Evolutionary conservation across 2,888 invertebrate genomes (phyloP), one percentile per base, ranked within the genome.

Genomic region (Cheilosia scutellata): DNA sequence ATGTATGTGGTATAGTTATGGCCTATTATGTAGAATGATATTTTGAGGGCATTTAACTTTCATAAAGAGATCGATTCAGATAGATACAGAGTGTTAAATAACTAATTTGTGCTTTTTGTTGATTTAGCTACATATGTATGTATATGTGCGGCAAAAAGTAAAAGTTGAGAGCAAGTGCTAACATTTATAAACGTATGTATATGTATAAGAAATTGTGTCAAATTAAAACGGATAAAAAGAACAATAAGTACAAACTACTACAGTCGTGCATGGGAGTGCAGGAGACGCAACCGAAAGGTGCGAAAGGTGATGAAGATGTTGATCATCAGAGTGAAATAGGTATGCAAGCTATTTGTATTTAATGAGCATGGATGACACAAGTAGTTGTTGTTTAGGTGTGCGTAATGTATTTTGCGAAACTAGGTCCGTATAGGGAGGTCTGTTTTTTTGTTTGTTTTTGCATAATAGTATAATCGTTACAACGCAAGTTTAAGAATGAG

Each of bases 31-130:
- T 74, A 40, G 57, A 78, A 58, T 75, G 62, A 75, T 51, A 55
- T 75, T 80, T 84, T 65, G 75, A 71, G 76, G 57, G 62, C 71
- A 70, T 71, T 76, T 71, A 71, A 76, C 76, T 86, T 80, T 72
- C 55, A 60, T 75, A 75, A 77, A 62, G 70, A 62, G 44, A 63
- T 79, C 65, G 62, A 70, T 65, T 44, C 47, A 57, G 42, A 58
- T 75, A 78, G 9, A 11, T 11, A 37, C 37, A 37, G 72, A 74
- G 55, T 58, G 65, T 77, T 70, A 62, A 65, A 71, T 78, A 78
- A 78, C 71, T 62, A 63, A 71, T 71, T 70, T 33, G 42, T 60
- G 7, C 11, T 44, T 57, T 65, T 75, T 33, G 44, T 66, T 49
- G 29, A 27, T 40, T 40, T 25, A 20, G 7, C n/a, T 55, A 20